phyloP scores from a whole-genome alignment of 2,888 invertebrate genomes.

The Cataglyphis livida region DNA sequence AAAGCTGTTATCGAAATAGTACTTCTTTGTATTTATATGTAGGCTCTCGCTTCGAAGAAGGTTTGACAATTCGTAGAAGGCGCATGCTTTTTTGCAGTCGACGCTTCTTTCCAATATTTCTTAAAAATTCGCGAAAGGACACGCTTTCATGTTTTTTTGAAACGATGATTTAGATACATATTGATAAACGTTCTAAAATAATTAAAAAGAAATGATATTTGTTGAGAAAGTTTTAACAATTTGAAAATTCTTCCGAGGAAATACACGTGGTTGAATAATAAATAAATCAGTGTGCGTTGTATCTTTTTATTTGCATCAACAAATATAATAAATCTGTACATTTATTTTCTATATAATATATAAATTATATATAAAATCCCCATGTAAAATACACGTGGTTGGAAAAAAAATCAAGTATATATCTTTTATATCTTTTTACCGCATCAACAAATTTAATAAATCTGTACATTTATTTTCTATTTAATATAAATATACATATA shows the following conservation, averaged over 20 bases:
- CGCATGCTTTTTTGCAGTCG: conserved; percentile 44
- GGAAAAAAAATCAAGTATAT: background rate
- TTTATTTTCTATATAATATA: background rate
- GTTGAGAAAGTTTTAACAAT: conserved; percentile 1
- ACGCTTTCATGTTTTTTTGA: background rate
- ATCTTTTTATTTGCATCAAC: background rate
- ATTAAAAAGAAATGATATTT: conserved; percentile 10
- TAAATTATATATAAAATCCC: background rate
- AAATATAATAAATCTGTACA: conserved; percentile 4
- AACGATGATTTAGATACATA: conserved; percentile 2
- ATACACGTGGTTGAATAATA: background rate
- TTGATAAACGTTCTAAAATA: conserved; percentile 25
- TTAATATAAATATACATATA: background rate
- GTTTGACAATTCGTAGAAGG: conserved; percentile 40
- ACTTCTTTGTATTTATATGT: conserved; percentile 37
- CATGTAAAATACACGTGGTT: background rate
- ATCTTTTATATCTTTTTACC: background rate
- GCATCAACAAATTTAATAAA: conserved; percentile 6
- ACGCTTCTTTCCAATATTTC: conserved; percentile 16
- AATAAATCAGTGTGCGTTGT: background rate
- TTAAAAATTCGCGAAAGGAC: conserved; percentile 24
- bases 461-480: background rate
- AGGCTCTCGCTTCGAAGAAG: conserved; percentile 37
- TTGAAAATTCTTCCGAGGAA: background rate
- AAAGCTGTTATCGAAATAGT: background rate